Base-by-base conservation (phyloP, 2,888 invertebrate species). In the Caenorhabditis sp. region DNA sequence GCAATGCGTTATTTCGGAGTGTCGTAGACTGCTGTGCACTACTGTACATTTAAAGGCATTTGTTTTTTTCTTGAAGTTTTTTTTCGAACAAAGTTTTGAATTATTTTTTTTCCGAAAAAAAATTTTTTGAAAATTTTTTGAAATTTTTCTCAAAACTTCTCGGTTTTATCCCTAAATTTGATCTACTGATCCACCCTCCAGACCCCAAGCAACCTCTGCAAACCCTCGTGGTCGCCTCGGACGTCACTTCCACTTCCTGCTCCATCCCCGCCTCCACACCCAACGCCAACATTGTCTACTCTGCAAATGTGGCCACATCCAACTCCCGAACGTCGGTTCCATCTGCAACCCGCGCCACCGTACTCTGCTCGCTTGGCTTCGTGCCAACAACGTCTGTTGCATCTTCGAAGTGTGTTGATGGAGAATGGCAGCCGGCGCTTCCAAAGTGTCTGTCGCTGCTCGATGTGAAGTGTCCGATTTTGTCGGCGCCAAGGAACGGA, bases 281-380 rank as follows among this genome's bases (percentile, higher is more conserved):
- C 2, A 82, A 79, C 54, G 79, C 74, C 16, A 76, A 82, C 44
- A 69, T 82, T 10, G 79, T 82, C 28, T 82, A 77, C 41, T 82
- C 82, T 2, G 72, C 76, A 12, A 76, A 82, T 41, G 82, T 82
- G 12, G 76, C 76, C 0, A 56, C 70, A 0, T 56, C 58, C 41
- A 73, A 44, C 14, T 68, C 72, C 2, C 26, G 12, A 8, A 38
- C 59, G 14, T 19, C 66, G 3, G 77, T 85, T 0, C 82, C 86
- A n/a, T 59, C 80, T 2, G 80, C 76, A 10, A 87, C 85, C 3
- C 49, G 82, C 24, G 86, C 86, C 14, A 83, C 84, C 8, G 83
- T 86, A 19, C 56, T 84, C 22, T 88, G 88, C 68, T 47, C 49
- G 24, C 59, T 82, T 16, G 86, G 86, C 16, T 80, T 61, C 44